Percentiles rank a stretch among this genome's conserved stretches.
Conservation (phyloP, 1,140 invertebrate species). For the Homalodisca vitripennis region DNA sequence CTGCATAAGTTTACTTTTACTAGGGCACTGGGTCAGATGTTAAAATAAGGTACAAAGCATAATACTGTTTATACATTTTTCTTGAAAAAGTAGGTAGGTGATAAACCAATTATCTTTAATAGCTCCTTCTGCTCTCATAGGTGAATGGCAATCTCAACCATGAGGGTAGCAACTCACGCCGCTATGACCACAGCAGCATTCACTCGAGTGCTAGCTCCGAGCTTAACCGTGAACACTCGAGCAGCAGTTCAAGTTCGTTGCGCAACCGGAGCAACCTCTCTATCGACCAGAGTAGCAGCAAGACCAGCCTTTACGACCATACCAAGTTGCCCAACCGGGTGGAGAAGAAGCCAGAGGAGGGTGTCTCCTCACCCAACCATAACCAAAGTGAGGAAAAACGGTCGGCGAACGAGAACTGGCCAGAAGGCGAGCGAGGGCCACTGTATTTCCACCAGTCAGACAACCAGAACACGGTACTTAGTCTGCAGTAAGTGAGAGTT, state of each 20-base stretch:
- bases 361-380: slow-evolving; percentile 11
- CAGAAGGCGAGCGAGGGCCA: not conserved
- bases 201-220: slow-evolving; percentile 21
- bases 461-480: slow-evolving; percentile 11
- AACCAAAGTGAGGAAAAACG: slow-evolving; percentile 26
- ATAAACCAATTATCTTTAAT: not conserved
- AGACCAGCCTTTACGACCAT: not conserved
- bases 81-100: too few species aligned
- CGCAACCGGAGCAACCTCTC: slow-evolving; percentile 24
- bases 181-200: slow-evolving; percentile 5
- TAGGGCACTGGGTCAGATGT: too few species aligned
- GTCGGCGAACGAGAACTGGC: slow-evolving; percentile 11
- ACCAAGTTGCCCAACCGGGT: not conserved
- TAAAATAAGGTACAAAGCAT: too few species aligned
- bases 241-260: slow-evolving; percentile 27
- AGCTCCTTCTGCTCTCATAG: not conserved
- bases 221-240: not conserved
- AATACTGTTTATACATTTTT: too few species aligned
- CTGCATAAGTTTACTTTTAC: too few species aligned
- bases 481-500: not conserved
- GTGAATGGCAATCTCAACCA: slow-evolving; percentile 10
- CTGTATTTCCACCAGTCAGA: not conserved
- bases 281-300: slow-evolving; percentile 4
- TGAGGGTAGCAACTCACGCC: not conserved
- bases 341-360: slow-evolving; percentile 5